Percentiles rank a stretch among this genome's conserved stretches.
phyloP scores from a whole-genome alignment of 2,113 vertebrate genomes.

The Bubo blakistoni region DNA sequence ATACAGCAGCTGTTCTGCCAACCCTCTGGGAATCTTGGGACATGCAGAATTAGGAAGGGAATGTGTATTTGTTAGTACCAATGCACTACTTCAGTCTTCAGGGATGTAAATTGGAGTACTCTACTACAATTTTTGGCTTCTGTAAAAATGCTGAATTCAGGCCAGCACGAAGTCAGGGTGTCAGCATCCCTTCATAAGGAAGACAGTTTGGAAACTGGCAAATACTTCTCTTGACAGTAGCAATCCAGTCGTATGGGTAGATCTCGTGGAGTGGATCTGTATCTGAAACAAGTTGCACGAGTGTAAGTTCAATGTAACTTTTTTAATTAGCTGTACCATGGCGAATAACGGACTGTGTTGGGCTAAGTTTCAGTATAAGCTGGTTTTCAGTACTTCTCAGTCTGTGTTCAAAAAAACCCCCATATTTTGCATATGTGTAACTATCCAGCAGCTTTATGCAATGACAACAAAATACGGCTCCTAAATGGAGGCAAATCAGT shows the following conservation, averaged over 20 bases:
- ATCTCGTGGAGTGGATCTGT: background rate
- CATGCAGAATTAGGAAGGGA: background rate
- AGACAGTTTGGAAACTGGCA: background rate
- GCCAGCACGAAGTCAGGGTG: background rate
- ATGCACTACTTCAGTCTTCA: background rate
- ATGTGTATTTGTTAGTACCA: background rate
- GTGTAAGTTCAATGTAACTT: background rate
- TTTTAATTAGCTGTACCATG: background rate
- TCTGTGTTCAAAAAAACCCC: background rate
- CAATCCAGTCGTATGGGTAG: background rate
- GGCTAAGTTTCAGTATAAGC: background rate
- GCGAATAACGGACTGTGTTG: fast-evolving
- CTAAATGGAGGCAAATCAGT: background rate
- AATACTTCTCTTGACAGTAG: background rate
- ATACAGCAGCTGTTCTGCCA: background rate
- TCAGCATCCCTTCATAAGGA: background rate
- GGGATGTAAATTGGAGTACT: background rate
- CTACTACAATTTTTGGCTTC: background rate
- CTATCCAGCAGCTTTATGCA: background rate
- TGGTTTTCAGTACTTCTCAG: background rate
- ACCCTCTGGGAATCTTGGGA: background rate
- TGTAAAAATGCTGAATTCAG: background rate
- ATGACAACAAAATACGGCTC: background rate
- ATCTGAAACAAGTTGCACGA: background rate
- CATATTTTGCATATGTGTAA: background rate